Conservation (phyloP, 1,140 invertebrate genomes). For the Drosophila subpulchrella region DNA sequence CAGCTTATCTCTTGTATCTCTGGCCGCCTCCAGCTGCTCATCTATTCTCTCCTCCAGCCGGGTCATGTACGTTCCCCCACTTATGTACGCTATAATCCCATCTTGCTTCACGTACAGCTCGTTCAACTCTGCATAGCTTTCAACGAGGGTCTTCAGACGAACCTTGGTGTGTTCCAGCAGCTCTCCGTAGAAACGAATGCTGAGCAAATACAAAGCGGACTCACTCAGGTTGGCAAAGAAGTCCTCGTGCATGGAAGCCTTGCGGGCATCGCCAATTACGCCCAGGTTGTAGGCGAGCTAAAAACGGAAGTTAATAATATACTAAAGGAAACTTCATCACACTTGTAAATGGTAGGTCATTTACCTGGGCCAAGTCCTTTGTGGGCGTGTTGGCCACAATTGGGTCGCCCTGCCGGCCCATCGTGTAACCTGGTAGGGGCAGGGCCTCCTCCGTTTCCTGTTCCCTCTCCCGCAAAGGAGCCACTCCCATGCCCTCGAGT, state of each 20-base stretch:
- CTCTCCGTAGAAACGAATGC: conserved; percentile 72
- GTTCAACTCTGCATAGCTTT: conserved; percentile 72
- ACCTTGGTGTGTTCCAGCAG: conserved; percentile 72
- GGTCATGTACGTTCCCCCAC: conserved; percentile 79
- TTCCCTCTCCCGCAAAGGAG: conserved; percentile 1
- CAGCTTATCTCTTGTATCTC: conserved; percentile 77
- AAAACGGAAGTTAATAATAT: conserved; percentile 15
- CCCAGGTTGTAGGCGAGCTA: conserved; percentile 77
- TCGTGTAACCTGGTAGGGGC: conserved; percentile 21
- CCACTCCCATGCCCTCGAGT: conserved; percentile 52
- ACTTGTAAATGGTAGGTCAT: conserved; percentile 35
- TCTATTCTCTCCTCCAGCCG: conserved; percentile 78
- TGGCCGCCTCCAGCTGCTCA: conserved; percentile 75
- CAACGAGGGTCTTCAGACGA: conserved; percentile 60
- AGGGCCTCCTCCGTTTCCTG: conserved; percentile 12
- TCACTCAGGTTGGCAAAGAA: conserved; percentile 83
- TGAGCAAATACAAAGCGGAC: conserved; percentile 71
- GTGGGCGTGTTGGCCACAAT: conserved; percentile 77
- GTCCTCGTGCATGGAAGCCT: conserved; percentile 84
- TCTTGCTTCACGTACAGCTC: conserved; percentile 80
- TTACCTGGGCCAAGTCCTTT: conserved; percentile 77
- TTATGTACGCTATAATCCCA: conserved; percentile 79
- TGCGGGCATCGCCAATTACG: conserved; percentile 74
- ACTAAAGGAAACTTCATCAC: conserved; percentile 4
- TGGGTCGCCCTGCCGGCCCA: conserved; percentile 50